A percentile compares a stretch with the other conserved stretches of the same genome.
Evolutionary conservation across 2,888 invertebrate species (phyloP).

Genomic region (Drosophila koepferae): DNA sequence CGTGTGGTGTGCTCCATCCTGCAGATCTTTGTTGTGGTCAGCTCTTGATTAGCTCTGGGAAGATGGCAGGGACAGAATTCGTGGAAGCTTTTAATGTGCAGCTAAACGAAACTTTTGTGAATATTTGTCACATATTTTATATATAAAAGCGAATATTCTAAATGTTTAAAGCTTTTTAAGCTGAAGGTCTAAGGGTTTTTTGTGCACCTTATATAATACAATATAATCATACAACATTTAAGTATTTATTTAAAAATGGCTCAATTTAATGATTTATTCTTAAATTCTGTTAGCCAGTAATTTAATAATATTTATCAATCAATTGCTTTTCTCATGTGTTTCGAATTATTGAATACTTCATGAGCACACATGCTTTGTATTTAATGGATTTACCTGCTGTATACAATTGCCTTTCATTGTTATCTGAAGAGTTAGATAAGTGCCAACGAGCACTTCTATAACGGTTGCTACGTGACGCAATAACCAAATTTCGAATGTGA

Average conservation of each 20-base stretch:
- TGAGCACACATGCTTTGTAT: slow-evolving; percentile 2
- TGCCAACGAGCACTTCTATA: slow-evolving; percentile 2
- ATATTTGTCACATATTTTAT: slow-evolving; percentile 18
- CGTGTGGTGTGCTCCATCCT: slow-evolving; percentile 11
- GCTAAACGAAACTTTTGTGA: background rate
- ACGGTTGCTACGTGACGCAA: slow-evolving; percentile 41
- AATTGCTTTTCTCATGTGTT: background rate
- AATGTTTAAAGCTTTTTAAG: background rate
- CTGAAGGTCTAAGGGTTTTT: background rate
- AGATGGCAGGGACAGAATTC: background rate
- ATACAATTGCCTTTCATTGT: slow-evolving; percentile 9
- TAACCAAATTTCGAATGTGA: slow-evolving; percentile 29
- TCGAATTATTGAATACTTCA: slow-evolving; percentile 1
- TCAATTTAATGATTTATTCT: background rate
- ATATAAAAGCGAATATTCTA: background rate
- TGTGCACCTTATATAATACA: background rate
- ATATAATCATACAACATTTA: too few species aligned
- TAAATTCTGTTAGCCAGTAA: background rate
- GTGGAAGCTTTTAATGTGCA: background rate
- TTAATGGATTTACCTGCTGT: slow-evolving; percentile 4
- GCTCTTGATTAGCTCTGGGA: slow-evolving; percentile 27
- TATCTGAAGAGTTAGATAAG: background rate
- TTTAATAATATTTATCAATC: background rate
- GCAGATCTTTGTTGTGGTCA: slow-evolving; percentile 49
- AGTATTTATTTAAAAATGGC: background rate